A percentile compares a stretch with the other conserved stretches of the same genome.
Conservation (phyloP, 2,113 vertebrate genomes). For the Raja brachyura region DNA sequence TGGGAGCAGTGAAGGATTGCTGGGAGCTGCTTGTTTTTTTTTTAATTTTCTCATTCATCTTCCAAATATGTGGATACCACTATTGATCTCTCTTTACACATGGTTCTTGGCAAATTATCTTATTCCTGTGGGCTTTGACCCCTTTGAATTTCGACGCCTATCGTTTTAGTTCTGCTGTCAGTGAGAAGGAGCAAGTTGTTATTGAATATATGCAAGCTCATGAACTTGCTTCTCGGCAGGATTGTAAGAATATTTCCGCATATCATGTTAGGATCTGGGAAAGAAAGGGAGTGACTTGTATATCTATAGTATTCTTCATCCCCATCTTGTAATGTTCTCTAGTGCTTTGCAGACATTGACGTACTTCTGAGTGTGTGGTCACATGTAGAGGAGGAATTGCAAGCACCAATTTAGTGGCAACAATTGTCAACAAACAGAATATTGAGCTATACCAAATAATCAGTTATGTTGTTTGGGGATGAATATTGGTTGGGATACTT, state of each 20-base stretch:
- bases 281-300: too few species aligned
- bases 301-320: too few species aligned
- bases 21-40: neutral
- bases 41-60: neutral
- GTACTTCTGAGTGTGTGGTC: too few species aligned
- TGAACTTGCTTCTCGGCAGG: neutral
- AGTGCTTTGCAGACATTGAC: too few species aligned
- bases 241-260: neutral
- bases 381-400: too few species aligned
- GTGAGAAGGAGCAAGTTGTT: neutral
- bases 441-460: too few species aligned
- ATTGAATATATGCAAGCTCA: neutral
- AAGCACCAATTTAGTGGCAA: too few species aligned
- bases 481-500: too few species aligned
- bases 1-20: neutral
- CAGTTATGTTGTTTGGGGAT: too few species aligned
- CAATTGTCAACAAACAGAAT: too few species aligned
- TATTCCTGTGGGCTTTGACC: neutral
- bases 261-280: too few species aligned
- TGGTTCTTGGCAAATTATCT: neutral
- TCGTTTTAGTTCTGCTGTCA: neutral
- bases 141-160: neutral
- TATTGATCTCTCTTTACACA: neutral
- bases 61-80: neutral
- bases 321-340: too few species aligned